These are phyloP conservation scores for Myrmophylax atrothorax DNA, from an alignment of 2,113 vertebrate species.

Conservation along the genomic window DNA sequence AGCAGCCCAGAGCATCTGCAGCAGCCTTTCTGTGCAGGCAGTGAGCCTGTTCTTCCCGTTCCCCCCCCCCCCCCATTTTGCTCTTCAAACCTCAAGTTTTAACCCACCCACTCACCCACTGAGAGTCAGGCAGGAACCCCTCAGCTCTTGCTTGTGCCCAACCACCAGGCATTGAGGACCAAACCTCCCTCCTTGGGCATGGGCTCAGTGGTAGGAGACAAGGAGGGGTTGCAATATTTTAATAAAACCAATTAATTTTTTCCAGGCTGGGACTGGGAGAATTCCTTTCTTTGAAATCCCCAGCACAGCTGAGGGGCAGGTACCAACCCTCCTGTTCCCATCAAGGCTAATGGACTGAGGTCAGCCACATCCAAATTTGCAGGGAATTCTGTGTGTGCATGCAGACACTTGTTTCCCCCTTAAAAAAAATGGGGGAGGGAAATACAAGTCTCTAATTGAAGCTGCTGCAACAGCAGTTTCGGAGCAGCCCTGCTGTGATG, in stretches of 20 bases:
- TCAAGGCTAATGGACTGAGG: neutral
- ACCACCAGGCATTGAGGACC: rapidly evolving
- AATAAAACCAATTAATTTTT: neutral
- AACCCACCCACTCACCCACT: neutral
- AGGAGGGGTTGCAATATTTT: neutral
- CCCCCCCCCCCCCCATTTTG: neutral
- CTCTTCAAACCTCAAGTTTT: neutral
- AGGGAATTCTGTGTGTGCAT: neutral
- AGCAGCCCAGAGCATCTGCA: neutral
- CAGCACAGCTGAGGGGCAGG: neutral
- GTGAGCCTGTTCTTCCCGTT: neutral
- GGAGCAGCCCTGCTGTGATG: neutral
- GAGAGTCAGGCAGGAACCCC: neutral
- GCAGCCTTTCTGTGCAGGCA: neutral
- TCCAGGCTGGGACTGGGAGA: neutral
- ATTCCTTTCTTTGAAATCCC: constrained; percentile 26
- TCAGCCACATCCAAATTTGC: neutral
- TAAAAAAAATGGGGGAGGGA: neutral
- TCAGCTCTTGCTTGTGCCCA: neutral
- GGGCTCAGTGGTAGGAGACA: neutral
- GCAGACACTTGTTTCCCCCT: constrained; percentile 5
- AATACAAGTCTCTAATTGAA: neutral
- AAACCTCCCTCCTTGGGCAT: neutral
- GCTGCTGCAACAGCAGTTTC: neutral
- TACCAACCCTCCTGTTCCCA: neutral